Evolutionary conservation across 2,888 invertebrate species (phyloP), one percentile per base, ranked within the genome.

Genomic region (Lycophotia porphyrea): DNA sequence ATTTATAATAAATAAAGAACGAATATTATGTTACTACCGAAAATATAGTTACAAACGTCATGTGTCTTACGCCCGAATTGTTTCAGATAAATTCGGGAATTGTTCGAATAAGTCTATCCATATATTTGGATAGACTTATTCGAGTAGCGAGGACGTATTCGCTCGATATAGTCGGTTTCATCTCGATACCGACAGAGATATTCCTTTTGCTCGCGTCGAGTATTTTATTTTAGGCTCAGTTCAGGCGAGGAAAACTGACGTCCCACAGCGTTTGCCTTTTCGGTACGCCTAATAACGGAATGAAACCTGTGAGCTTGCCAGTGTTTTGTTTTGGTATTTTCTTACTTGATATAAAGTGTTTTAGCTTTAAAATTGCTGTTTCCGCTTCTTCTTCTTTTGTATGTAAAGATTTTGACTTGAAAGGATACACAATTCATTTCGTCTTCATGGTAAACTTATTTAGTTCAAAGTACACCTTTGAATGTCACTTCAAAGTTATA

Each of bases 161-260:
- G 76, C 65, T 74, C 78, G 74, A 71, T 78, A 76, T 39, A 74
- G 84, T 84, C 55, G 71, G 67, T 71, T 86, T 76, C 78, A 74
- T 82, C 70, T 76, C 71, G 66, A 86, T 74, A 71, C 61, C 44
- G 64, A 49, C 70, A 72, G 27, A 84, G 73, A 73, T 85, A 76
- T 78, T 73, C 42, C 65, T 76, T 86, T 78, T 70, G 58, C 67
- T 70, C 60, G 64, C 64, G n/a, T 55, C 24, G 71, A 63, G 68
- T 69, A 36, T 80, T 86, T 76, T 78, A 66, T 74, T 77, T 75
- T 39, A 74, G 73, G 61, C 63, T 64, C 27, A 60, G 75, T 70
- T 42, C 66, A 34, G 61, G 47, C 72, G 64, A 42, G 61, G 49
- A 64, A 80, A 71, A 31, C 39, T 66, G 5, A 63, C 44, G 9